phyloP scores from a whole-genome alignment of 2,888 invertebrate species.

The Cheiracanthium punctorium region DNA sequence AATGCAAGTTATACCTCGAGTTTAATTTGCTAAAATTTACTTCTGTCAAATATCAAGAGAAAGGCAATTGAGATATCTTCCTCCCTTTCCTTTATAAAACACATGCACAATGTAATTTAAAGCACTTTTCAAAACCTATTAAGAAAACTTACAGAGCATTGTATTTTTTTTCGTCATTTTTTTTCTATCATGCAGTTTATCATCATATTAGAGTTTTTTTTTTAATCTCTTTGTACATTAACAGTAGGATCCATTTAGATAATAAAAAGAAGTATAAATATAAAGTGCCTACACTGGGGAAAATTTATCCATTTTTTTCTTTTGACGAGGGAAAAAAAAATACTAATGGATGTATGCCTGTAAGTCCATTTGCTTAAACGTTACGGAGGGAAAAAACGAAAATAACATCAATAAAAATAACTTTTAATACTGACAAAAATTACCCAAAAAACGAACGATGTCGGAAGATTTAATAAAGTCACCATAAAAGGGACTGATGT shows the following conservation, averaged over 20 bases:
- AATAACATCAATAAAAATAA: slow-evolving; percentile 49
- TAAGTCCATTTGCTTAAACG: slow-evolving; percentile 66
- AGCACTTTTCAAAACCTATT: slow-evolving; percentile 36
- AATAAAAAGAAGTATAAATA: slow-evolving; percentile 45
- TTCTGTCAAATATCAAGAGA: neutral
- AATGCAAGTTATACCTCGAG: neutral
- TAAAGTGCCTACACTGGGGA: slow-evolving; percentile 23
- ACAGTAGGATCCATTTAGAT: slow-evolving; percentile 58
- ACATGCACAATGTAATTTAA: slow-evolving; percentile 18
- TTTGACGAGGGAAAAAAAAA: slow-evolving; percentile 24
- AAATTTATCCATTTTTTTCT: slow-evolving; percentile 17
- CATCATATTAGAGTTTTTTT: neutral
- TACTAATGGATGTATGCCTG: slow-evolving; percentile 63
- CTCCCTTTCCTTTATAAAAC: no score
- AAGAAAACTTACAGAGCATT: slow-evolving; percentile 20
- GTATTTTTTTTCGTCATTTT: slow-evolving; percentile 20
- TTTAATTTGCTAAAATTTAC: neutral
- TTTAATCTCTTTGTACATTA: slow-evolving; percentile 35
- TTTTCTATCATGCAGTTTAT: neutral
- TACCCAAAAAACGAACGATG: slow-evolving; percentile 22
- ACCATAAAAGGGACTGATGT: slow-evolving; percentile 59
- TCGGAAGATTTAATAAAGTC: slow-evolving; percentile 67
- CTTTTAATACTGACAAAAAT: slow-evolving; percentile 48
- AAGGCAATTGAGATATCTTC: neutral
- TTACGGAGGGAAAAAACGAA: neutral